Evolutionary conservation across 2,113 vertebrate species (phyloP), one percentile per base, ranked within the genome.

Genomic region (Cyrtonyx montezumae): DNA sequence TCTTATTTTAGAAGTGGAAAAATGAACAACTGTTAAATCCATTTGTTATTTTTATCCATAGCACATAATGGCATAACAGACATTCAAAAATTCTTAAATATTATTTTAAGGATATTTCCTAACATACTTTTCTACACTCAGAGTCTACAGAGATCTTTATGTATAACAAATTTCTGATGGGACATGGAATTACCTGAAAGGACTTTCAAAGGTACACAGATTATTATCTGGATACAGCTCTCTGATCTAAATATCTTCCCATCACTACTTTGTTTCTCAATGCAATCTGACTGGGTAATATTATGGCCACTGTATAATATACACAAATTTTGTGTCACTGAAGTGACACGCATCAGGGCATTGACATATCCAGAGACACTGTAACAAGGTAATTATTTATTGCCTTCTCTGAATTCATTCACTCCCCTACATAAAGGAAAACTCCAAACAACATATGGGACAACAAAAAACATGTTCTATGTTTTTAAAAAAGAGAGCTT

Each of bases 1-100:
- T 49, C 83, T 82, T 84, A 48, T 30, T 94, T 92, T 95, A 83
- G 91, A 95, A 76, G 20, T 34, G 6, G 8, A 23, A 49, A 51
- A 43, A 4, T 65, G 6, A 17, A 88, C 85, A 85, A 25, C 36
- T 73, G 5, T 62, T 17, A 75, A 74, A 95, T 88, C 58, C 4
- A 12, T 91, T 55, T 70, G 46, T 63, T 75, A n/a, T 40, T 28
- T 84, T 90, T 80, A 7, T 91, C 94, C 68, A 32, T 45, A 71
- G 30, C 66, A 43, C 4, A 79, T 75, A 45, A 53, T 58, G 36
- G 13, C 26, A 37, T 67, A 91, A 62, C 34, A 86, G 37, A 49
- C 71, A 55, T 22, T 45, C 58, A 84, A 21, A 53, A 40, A 9
- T 2, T 15, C 1, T 40, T 74, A 8, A 66, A 92, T 77, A 80